These are phyloP conservation scores for Motacilla alba DNA, from an alignment of 2,113 vertebrate genomes.

Conservation along the genomic window DNA sequence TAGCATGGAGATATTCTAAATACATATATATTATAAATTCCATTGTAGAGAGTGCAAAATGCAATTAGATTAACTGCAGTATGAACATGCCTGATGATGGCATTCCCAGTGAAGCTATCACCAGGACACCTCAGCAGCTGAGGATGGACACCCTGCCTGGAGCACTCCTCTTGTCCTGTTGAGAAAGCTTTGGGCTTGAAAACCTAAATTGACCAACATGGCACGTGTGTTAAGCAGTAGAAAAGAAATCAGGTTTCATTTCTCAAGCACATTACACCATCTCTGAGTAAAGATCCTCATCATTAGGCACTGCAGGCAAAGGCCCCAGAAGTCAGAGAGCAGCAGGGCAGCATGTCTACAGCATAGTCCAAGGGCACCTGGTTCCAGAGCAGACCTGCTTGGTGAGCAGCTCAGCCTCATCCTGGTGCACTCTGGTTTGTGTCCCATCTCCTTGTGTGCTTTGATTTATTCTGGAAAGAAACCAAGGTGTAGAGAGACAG, in stretches of 20 bases:
- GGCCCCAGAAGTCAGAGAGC: not conserved
- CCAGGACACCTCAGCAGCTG: not conserved
- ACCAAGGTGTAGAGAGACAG: not conserved
- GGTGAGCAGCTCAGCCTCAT: not conserved
- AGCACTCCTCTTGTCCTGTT: not conserved
- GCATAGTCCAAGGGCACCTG: fast-evolving
- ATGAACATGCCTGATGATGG: not conserved
- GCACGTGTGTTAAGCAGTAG: fast-evolving
- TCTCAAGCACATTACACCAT: not conserved
- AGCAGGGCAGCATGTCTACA: fast-evolving
- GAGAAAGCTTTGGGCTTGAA: not conserved
- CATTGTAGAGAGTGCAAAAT: fast-evolving
- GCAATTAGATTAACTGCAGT: not conserved
- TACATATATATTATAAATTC: not conserved
- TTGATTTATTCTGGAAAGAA: not conserved
- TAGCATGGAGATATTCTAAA: not conserved
- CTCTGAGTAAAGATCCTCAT: not conserved
- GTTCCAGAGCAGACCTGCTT: not conserved
- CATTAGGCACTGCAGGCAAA: not conserved
- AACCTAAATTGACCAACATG: not conserved
- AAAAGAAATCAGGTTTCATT: not conserved
- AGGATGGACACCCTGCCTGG: not conserved
- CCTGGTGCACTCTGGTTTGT: too few relatives aligned
- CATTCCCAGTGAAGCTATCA: not conserved
- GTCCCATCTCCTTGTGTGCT: not conserved